phyloP scores from a whole-genome alignment of 1,140 invertebrate species.

The Bradynema listronoti region DNA sequence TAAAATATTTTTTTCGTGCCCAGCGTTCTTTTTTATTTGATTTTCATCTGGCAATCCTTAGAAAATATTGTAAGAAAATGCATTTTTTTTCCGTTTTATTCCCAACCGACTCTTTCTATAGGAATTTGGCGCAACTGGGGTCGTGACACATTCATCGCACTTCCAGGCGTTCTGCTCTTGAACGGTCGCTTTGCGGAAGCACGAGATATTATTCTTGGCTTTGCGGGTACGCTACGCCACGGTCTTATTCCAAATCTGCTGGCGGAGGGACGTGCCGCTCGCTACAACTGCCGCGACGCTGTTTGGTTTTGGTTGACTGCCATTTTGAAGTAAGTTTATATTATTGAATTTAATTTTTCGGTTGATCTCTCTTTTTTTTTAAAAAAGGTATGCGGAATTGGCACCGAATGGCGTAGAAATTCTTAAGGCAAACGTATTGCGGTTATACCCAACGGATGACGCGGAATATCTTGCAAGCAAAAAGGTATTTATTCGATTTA shows the following conservation, averaged over 20 bases:
- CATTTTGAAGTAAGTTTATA: constrained; percentile 77
- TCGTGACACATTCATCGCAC: constrained; percentile 89
- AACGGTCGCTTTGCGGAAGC: constrained; percentile 58
- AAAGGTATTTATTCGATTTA: too few species aligned
- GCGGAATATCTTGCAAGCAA: constrained; percentile 59
- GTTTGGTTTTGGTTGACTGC: constrained; percentile 97
- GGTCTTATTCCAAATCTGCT: constrained; percentile 94
- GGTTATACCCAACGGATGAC: constrained; percentile 73
- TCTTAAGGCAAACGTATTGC: constrained; percentile 71
- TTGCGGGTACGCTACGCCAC: constrained; percentile 80
- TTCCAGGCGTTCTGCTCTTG: constrained; percentile 79
- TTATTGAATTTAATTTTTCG: too few species aligned
- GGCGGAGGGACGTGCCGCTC: constrained; percentile 75
- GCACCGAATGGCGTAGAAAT: constrained; percentile 71
- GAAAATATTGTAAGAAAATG: too few species aligned
- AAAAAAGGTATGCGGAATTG: constrained; percentile 64
- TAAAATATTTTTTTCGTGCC: too few species aligned
- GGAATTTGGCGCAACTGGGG: constrained; percentile 99
- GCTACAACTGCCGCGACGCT: constrained; percentile 91
- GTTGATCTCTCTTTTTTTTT: too few species aligned
- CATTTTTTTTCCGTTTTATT: too few species aligned
- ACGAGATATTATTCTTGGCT: constrained; percentile 80
- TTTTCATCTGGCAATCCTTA: too few species aligned
- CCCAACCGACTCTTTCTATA: too few species aligned
- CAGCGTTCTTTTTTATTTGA: too few species aligned